Percentiles rank a stretch among this genome's conserved stretches.
Evolutionary conservation across 1,140 invertebrate species (phyloP).

Genomic region (Anastrepha obliqua): DNA sequence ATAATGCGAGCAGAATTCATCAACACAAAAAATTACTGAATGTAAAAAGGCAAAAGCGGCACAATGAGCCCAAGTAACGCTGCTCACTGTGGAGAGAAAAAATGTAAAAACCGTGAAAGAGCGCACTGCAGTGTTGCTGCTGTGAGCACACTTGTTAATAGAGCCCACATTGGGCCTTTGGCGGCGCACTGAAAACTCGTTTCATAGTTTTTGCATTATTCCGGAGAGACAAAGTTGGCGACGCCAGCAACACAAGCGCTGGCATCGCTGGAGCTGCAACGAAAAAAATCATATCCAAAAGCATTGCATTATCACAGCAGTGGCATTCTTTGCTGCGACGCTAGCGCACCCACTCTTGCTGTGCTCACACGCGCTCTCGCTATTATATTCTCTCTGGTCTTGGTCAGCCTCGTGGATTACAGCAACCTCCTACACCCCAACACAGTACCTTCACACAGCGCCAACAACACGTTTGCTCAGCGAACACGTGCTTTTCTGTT

Average conservation of each 20-base stretch:
- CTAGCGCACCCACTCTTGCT: not conserved
- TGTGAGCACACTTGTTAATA: not conserved
- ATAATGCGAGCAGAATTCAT: not conserved
- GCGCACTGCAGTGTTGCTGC: not conserved
- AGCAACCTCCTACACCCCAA: no score
- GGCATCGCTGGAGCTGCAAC: not conserved
- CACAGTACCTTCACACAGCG: not conserved
- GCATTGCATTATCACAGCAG: not conserved
- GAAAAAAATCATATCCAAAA: not conserved
- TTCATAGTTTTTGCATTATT: no score
- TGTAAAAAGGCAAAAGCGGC: not conserved
- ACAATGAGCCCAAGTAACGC: not conserved
- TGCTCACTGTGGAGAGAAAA: not conserved
- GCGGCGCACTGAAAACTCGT: no score
- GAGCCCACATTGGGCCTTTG: no score
- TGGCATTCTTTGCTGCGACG: not conserved
- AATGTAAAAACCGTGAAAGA: not conserved
- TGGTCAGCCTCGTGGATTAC: not conserved
- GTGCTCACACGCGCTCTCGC: not conserved
- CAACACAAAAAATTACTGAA: not conserved
- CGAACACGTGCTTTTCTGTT: conserved; percentile 53
- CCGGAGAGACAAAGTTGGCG: not conserved
- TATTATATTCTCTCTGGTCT: not conserved
- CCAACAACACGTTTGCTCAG: not conserved
- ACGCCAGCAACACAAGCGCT: not conserved